Base-by-base conservation (phyloP, 2,888 invertebrate genomes). In the Leptinotarsa peninsularis region DNA sequence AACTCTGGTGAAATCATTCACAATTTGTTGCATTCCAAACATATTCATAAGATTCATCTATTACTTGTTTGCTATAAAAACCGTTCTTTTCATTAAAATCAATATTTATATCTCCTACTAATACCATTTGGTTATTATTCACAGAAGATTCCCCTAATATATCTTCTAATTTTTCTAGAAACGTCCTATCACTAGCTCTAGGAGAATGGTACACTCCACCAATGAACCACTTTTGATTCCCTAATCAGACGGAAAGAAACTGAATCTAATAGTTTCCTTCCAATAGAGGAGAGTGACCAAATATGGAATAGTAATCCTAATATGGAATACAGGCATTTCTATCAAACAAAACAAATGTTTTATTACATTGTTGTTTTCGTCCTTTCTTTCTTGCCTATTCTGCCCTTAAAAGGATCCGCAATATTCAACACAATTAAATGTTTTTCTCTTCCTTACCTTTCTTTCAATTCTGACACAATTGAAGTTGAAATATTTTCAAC, bases 161-260 rank as follows among this genome's bases (percentile, higher is more conserved):
- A 60, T 52, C 17, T 52, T 60, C 21, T 21, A 27, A 60, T 60
- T 18, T n/a, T 60, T 60, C 18, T 14, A 18, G 4, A 60, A 60
- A 17, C 52, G 17, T 21, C 10, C 1, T 56, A 13, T 56, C 17
- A 10, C 56, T 56, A 60, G 23, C 60, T 7, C 21, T 60, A 60
- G 60, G 23, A 60, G 60, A 60, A 27, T 60, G 23, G 60, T 60
- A 60, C 60, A 60, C 60, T 60, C 23, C 27, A 60, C 23, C 60
- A 18, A 60, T 23, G 60, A 60, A 60, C 60, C 23, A 60, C 13
- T 60, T 60, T 60, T 60, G 60, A 60, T 60, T 60, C 7, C 60
- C 60, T 60, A 18, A 60, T 60, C 23, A 23, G 21, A 60, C 4
- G 2, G 60, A 60, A 60, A 23, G 0, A 18, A 60, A 60, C 60